Evolutionary conservation across 2,888 invertebrate species (phyloP), one percentile per base, ranked within the genome.

Genomic region (Deilephila porcellus): DNA sequence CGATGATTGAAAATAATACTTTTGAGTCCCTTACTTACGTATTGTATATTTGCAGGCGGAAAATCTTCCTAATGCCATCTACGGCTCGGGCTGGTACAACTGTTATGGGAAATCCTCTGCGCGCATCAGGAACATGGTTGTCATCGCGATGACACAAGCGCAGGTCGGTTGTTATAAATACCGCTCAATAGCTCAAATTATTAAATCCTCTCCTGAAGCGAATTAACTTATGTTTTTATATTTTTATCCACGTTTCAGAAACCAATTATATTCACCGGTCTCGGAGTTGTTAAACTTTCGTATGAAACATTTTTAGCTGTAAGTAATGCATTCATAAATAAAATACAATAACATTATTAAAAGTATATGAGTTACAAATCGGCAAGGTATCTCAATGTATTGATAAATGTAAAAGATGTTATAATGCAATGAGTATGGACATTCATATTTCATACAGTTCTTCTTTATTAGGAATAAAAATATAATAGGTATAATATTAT

Each of bases 291-390:
- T 4, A 77, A 80, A 1, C 72, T 88, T 25, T 88, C 87, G 0
- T 87, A 88, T 71, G 75, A 82, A 34, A 84, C 87, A 2, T 87
- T 82, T 73, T 77, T 88, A 37, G 79, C 85, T 73, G 88, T 88
- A n/a, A 56, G 56, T 56, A 53, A 17, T 14, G 19, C 25, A 25
- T 25, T 25, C 25, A 1, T 25, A 25, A 25, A 25, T 25, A 25
- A 25, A 25, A 1, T 1, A 25, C 0, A 25, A 1, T 25, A 17
- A 4, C 2, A 53, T 53, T 19, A 53, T 34, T 5, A 34, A 34
- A 25, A 25, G 25, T 25, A 25, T 25, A 25, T 25, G 25, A 25
- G 25, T 25, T 25, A 25, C 25, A 25, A 25, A 25, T 25, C 25
- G 25, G 25, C 25, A 1, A 25, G 25, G 25, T 25, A 25, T 25